Conservation (phyloP, 1,140 invertebrate species). For the Saccostrea glomerata region DNA sequence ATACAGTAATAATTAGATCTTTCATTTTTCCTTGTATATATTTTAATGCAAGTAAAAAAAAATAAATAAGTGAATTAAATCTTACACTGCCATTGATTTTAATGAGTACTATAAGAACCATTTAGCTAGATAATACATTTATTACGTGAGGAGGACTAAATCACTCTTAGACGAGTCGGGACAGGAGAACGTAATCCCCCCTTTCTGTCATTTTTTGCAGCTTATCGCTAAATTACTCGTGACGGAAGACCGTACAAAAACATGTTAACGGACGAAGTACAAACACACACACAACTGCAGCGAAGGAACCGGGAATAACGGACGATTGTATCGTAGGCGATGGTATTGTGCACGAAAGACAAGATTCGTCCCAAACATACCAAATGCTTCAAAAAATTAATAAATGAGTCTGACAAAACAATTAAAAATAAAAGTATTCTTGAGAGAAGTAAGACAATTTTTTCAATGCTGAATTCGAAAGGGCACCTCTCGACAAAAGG, state of each 20-base stretch:
- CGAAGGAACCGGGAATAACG: background rate
- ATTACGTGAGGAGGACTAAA: background rate
- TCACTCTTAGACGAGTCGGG: background rate
- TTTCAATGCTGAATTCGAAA: too few relatives aligned
- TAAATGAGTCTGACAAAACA: too few relatives aligned
- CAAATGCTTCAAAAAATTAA: too few relatives aligned
- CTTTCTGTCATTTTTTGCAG: background rate
- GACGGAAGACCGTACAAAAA: background rate
- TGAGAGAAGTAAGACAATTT: too few relatives aligned
- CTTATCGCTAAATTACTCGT: background rate
- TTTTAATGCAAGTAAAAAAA: too few relatives aligned
- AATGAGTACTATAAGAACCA: too few relatives aligned
- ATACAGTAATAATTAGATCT: too few relatives aligned
- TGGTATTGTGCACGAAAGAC: background rate
- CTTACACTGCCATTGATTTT: too few relatives aligned
- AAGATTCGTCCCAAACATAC: background rate
- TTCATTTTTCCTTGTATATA: too few relatives aligned
- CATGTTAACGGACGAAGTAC: conserved; percentile 10
- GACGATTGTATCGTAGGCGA: background rate
- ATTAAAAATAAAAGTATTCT: too few relatives aligned
- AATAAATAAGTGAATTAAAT: too few relatives aligned
- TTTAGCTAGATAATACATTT: too few relatives aligned
- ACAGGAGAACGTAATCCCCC: background rate
- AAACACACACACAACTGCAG: background rate
- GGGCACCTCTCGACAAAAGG: background rate